Evolutionary conservation across 2,888 invertebrate species (phyloP), one percentile per base, ranked within the genome.

Genomic region (Ommatoiulus sabulosus): DNA sequence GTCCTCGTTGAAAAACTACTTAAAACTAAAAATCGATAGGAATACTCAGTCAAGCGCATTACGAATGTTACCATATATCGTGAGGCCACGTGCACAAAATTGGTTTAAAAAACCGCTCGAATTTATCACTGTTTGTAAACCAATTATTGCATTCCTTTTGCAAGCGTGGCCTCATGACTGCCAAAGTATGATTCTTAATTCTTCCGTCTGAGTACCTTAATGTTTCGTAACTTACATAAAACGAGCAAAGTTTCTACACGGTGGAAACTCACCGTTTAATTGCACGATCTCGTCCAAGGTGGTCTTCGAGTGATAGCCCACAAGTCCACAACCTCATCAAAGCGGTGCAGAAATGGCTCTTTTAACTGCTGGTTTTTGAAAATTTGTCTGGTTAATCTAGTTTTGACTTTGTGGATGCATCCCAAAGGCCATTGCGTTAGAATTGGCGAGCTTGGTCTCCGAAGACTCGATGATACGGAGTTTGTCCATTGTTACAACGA

Each of bases 381-480:
- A 24, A 72, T 72, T 20, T 72, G 24, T 3, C 6, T n/a, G 72
- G 24, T 72, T 72, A 72, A 72, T 72, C 72, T 72, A 24, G 6
- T 72, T 72, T 72, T 24, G 24, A 20, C 72, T 72, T 72, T 72
- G 72, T 5, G 72, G 24, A 72, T 72, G 72, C 72, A 63, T 63
- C 63, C 63, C 63, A 63, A 20, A 63, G 17, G 63, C 63, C 72
- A n/a, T 72, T 24, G 63, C 0, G 63, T 6, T 63, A 2, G 63
- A 63, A 63, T 63, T 72, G 24, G 20, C 72, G 24, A 24, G 72
- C n/a, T 1, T 72, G 72, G 72, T 72, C 72, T 72, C 72, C 24
- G 10, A 72, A 72, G 72, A 72, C 72, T 63, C 17, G 63, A n/a
- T 20, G 63, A 63, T 63, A 63, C 17, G n/a, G n/a, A n/a, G 24